Conservation (phyloP, 2,888 invertebrate genomes). For the Cyclophora punctaria region DNA sequence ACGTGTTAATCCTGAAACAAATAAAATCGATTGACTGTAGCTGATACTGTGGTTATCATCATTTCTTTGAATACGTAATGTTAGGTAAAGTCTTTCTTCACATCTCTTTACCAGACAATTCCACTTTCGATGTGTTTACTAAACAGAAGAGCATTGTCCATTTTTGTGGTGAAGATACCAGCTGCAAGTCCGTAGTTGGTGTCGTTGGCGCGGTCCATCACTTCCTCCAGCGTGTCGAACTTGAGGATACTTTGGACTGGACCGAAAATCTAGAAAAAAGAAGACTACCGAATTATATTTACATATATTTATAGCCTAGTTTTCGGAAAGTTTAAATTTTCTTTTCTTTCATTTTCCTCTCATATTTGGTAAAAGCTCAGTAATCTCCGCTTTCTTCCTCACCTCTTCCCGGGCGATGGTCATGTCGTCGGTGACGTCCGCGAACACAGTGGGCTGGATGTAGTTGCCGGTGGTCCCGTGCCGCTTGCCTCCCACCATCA, state of each 20-base stretch:
- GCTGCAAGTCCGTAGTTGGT: conserved; percentile 88
- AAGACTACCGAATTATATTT: not conserved
- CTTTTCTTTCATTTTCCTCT: too few relatives aligned
- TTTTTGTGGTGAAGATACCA: conserved; percentile 85
- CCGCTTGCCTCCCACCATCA: conserved; percentile 81
- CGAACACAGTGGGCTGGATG: conserved; percentile 85
- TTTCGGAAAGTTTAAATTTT: too few relatives aligned
- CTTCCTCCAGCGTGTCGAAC: conserved; percentile 85
- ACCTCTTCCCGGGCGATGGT: conserved; percentile 85
- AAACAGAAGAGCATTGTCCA: conserved; percentile 84
- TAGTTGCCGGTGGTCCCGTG: conserved; percentile 82
- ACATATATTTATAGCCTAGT: too few relatives aligned
- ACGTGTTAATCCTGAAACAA: conserved; percentile 67
- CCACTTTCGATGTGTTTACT: conserved; percentile 85
- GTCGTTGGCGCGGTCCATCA: conserved; percentile 86
- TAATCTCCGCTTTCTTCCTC: not conserved
- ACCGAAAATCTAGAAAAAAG: conserved; percentile 83
- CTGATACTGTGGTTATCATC: too few relatives aligned
- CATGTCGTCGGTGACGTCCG: conserved; percentile 84
- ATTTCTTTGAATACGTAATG: too few relatives aligned
- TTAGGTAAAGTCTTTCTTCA: not conserved
- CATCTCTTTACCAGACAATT: conserved; percentile 77
- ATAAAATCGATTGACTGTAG: not conserved
- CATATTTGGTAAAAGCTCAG: too few relatives aligned
- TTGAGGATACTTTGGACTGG: conserved; percentile 91